Evolutionary conservation across 2,113 vertebrate genomes (phyloP).

Genomic region (Glaucomys volans): DNA sequence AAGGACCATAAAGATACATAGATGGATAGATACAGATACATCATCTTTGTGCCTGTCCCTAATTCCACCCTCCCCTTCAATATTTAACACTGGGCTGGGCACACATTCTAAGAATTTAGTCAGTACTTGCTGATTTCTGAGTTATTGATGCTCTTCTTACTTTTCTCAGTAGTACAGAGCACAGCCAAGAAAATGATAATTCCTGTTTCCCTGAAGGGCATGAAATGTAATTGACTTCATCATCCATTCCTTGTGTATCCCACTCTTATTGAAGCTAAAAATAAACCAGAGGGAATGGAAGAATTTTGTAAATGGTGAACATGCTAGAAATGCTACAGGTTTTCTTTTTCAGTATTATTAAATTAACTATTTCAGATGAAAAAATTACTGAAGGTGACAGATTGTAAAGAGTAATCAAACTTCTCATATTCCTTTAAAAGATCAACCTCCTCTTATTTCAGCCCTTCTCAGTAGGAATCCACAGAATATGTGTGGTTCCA

Average conservation of each 20-base stretch:
- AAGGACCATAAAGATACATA: background rate
- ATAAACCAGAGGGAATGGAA: background rate
- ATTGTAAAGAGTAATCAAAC: background rate
- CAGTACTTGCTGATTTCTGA: constrained; percentile 2
- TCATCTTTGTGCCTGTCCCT: background rate
- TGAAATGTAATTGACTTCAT: background rate
- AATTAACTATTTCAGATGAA: constrained; percentile 12
- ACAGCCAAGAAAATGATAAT: background rate
- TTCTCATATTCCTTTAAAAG: background rate
- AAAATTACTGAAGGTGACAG: background rate
- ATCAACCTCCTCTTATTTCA: background rate
- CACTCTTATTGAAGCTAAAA: constrained; percentile 18
- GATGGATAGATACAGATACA: too few species aligned
- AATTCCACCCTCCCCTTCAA: background rate
- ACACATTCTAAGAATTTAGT: background rate
- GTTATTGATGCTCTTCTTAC: background rate
- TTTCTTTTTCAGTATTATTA: background rate
- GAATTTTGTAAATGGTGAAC: background rate
- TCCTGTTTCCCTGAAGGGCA: constrained; percentile 10
- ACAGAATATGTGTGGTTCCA: background rate
- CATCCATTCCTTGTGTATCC: background rate
- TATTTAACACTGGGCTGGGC: background rate
- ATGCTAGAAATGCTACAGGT: background rate
- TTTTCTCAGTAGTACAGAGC: background rate
- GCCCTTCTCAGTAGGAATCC: background rate